A percentile compares a stretch with the other conserved stretches of the same genome.
phyloP scores from a whole-genome alignment of 2,888 invertebrate species.

The Chrysodeixis includens region DNA sequence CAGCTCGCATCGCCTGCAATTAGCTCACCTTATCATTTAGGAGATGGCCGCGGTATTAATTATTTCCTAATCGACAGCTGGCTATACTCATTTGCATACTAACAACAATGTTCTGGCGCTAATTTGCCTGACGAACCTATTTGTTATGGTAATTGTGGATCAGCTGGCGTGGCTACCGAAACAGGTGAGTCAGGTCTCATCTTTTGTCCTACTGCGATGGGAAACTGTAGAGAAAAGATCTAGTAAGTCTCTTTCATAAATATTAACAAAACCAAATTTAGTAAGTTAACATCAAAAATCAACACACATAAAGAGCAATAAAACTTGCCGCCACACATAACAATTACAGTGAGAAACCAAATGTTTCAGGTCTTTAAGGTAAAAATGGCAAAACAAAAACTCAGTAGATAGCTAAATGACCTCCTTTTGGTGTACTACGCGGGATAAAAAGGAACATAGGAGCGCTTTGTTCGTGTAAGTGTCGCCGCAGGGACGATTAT shows the following conservation, averaged over 20 bases:
- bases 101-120: neutral
- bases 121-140: neutral
- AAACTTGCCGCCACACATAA: neutral
- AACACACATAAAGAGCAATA: neutral
- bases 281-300: neutral
- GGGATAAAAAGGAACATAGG: slow-evolving; percentile 5
- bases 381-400: slow-evolving; percentile 1
- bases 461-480: slow-evolving; percentile 12
- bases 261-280: neutral
- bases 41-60: slow-evolving; percentile 3
- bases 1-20: neutral
- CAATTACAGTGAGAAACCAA: neutral
- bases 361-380: neutral
- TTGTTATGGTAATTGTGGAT: neutral
- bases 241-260: neutral
- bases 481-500: slow-evolving; percentile 29
- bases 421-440: neutral
- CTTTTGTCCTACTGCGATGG: neutral
- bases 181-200: neutral
- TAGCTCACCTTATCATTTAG: slow-evolving; percentile 8
- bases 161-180: neutral
- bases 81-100: slow-evolving; percentile 3
- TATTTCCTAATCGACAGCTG: neutral
- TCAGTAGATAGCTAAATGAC: neutral
- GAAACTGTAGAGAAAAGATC: neutral